Evolutionary conservation across 2,888 invertebrate species (phyloP).

Genomic region (Phortica okadai): DNA sequence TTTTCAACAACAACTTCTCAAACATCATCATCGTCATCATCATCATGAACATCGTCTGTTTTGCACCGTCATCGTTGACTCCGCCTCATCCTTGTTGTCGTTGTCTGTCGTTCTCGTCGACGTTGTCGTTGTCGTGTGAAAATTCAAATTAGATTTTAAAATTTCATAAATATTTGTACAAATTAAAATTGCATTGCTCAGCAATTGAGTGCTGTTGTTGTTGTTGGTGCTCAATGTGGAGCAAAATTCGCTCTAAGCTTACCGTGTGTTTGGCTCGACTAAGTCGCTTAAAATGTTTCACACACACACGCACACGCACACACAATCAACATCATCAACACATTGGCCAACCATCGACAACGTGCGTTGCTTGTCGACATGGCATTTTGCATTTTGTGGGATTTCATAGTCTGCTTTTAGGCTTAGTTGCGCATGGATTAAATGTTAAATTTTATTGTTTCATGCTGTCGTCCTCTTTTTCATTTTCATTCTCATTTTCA

Average conservation of each 20-base stretch:
- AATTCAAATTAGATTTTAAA: conserved; percentile 73
- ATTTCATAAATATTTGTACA: conserved; percentile 67
- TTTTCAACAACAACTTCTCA: conserved; percentile 41
- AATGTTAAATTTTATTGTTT: conserved; percentile 30
- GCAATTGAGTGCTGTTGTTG: neutral
- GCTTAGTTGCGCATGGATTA: conserved; percentile 15
- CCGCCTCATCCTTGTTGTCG: too few species aligned
- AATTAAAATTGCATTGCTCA: conserved; percentile 58
- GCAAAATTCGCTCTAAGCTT: neutral
- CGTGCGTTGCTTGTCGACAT: neutral
- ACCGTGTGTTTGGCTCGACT: conserved; percentile 13
- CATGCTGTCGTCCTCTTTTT: neutral
- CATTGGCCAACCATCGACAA: neutral
- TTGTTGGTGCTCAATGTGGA: too few species aligned
- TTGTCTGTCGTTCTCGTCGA: too few species aligned
- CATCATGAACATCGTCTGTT: too few species aligned
- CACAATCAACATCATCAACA: neutral
- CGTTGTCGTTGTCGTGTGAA: conserved; percentile 54
- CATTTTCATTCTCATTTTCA: too few species aligned
- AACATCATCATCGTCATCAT: conserved; percentile 48
- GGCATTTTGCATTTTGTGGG: conserved; percentile 34
- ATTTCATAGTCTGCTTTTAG: conserved; percentile 28
- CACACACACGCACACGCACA: neutral
- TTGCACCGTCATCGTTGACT: too few species aligned
- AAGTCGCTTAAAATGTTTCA: conserved; percentile 55